phyloP scores from a whole-genome alignment of 2,888 invertebrate genomes.

The Bugula neritina region DNA sequence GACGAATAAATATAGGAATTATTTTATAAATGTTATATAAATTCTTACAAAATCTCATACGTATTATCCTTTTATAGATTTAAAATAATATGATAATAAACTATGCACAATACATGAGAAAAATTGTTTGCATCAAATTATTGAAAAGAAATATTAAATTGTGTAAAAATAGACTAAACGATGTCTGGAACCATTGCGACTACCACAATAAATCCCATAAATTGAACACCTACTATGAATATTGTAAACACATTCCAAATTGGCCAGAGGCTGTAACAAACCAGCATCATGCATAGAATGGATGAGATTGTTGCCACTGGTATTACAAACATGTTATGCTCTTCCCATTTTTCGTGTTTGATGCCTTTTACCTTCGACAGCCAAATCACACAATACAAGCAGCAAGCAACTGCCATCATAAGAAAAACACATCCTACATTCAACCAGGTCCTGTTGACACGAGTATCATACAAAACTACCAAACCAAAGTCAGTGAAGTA shows the following conservation, averaged over 20 bases:
- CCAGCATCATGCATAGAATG: conserved; percentile 46
- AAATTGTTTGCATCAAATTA: too few relatives aligned
- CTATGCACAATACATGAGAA: too few relatives aligned
- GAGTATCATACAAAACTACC: conserved; percentile 40
- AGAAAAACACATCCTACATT: conserved; percentile 41
- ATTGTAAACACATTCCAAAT: conserved; percentile 49
- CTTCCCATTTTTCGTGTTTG: conserved; percentile 48
- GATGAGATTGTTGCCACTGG: conserved; percentile 50
- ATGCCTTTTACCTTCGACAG: conserved; percentile 45
- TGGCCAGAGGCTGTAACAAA: conserved; percentile 50
- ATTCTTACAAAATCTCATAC: neutral
- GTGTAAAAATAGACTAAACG: too few relatives aligned
- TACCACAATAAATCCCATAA: conserved; percentile 50
- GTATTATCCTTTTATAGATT: too few relatives aligned
- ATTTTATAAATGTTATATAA: conserved; percentile 20
- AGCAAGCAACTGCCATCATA: conserved; percentile 40
- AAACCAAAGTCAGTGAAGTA: conserved; percentile 47
- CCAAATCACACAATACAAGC: conserved; percentile 46
- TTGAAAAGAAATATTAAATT: too few relatives aligned
- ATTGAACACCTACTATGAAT: conserved; percentile 43
- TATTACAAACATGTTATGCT: conserved; percentile 44
- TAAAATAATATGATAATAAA: too few relatives aligned
- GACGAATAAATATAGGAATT: conserved; percentile 27
- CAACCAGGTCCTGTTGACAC: conserved; percentile 47
- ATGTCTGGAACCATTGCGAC: conserved; percentile 46